Base-by-base conservation (phyloP, 2,888 invertebrate genomes). In the Prosopocoilus inquinatus region DNA sequence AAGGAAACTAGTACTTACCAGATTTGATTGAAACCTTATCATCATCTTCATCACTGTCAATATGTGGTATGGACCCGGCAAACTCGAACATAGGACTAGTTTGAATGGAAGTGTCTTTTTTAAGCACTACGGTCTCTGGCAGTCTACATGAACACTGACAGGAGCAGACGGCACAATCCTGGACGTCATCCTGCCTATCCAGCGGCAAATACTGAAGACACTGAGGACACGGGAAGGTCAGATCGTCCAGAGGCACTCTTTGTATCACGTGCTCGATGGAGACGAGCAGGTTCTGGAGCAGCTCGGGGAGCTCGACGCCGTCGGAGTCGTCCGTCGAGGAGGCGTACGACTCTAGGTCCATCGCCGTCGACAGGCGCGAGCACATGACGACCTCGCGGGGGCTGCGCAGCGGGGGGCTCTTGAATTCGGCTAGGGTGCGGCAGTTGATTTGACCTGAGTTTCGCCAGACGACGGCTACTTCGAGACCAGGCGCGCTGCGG, bases 11-110 rank as follows among this genome's bases (percentile, higher is more conserved):
- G 20, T 20, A 63, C 74, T 70, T 66, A 77, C 77, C 76, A 50
- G 73, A 72, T 67, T 69, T 70, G 28, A 71, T 64, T 1, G 73
- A 72, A 16, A 75, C 75, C 59, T 73, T 73, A 59, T 77, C 82
- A 64, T 82, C 83, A 71, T 87, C 87, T 66, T 87, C 87, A 68
- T 87, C 87, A 72, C 87, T 87, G 75, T 88, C 87, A 66, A 87
- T 87, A 74, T 87, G 87, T 58, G 87, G 87, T 75, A 87, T 86
- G 43, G 83, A 81, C 32, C 84, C 84, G 50, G 84, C 86, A 66
- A 85, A 78, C 72, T 86, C 86, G 73, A 86, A 86, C 75, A 84
- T 82, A 60, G 83, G 78, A 72, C 79, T 79, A 59, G 80, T 78
- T 66, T 80, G 78, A 55, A 79, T 79, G 36, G 77, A 75, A 15